Conservation (phyloP, 2,797 vertebrate species). For the Avahi laniger region DNA sequence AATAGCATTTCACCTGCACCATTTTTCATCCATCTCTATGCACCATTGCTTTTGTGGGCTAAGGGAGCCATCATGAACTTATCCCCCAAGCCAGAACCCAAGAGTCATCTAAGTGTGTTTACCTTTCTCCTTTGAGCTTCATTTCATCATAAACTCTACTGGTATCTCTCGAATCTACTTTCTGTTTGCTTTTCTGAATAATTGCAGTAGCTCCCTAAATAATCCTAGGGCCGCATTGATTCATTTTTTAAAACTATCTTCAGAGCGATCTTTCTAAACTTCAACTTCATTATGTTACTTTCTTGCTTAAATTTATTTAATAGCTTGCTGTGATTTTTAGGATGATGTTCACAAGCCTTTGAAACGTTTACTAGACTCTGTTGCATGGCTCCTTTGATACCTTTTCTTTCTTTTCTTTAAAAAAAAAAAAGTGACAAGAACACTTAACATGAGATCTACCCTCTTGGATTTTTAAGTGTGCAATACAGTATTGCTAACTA, state of each 20-base stretch:
- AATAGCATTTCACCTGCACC: background rate
- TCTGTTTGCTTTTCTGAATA: background rate
- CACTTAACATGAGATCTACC: background rate
- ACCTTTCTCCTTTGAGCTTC: background rate
- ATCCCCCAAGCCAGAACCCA: background rate
- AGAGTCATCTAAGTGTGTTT: fast-evolving
- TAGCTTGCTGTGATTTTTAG: background rate
- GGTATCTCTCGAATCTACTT: background rate
- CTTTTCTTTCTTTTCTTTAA: background rate
- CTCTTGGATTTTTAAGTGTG: too few relatives aligned
- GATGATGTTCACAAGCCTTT: background rate
- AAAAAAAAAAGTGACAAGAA: background rate
- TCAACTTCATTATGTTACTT: background rate
- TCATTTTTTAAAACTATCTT: background rate
- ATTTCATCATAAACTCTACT: background rate
- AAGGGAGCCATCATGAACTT: background rate
- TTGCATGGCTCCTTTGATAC: background rate
- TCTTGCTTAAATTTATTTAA: background rate
- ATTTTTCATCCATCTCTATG: too few relatives aligned
- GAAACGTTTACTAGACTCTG: background rate
- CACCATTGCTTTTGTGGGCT: background rate
- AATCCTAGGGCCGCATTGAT: fast-evolving
- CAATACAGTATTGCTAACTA: background rate
- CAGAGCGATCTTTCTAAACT: background rate
- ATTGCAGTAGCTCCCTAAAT: too few relatives aligned